phyloP scores from a whole-genome alignment of 2,797 vertebrate species.

The Oophaga sylvatica region DNA sequence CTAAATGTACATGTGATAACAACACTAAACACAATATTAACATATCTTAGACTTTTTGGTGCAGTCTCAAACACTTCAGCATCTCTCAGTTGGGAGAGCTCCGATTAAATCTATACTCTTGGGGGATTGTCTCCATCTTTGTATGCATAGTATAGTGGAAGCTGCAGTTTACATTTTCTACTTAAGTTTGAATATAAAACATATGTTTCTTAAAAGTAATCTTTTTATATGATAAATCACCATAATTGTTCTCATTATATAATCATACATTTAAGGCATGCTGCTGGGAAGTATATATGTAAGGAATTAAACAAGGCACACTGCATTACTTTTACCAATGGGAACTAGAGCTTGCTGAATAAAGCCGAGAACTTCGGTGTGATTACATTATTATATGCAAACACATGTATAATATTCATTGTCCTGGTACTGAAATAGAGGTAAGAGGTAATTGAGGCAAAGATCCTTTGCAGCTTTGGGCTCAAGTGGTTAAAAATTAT shows the following conservation, averaged over 20 bases:
- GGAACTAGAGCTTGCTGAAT: not conserved
- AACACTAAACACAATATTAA: not conserved
- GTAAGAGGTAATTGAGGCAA: constrained; percentile 8
- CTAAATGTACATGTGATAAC: no score
- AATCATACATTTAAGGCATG: not conserved
- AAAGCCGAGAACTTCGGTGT: not conserved
- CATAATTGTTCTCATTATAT: constrained; percentile 6
- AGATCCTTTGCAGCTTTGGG: not conserved
- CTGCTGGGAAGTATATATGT: not conserved
- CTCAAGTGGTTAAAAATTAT: constrained; percentile 21
- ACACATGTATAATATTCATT: constrained; percentile 12
- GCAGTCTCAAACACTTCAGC: not conserved
- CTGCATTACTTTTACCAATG: not conserved
- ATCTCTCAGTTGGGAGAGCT: not conserved
- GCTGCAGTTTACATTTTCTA: not conserved
- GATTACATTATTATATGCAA: not conserved
- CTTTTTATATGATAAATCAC: not conserved
- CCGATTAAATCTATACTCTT: not conserved
- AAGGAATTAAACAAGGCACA: not conserved
- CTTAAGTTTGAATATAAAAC: not conserved
- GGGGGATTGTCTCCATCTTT: not conserved
- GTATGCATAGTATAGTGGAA: not conserved
- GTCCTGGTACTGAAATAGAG: not conserved
- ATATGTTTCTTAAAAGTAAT: not conserved
- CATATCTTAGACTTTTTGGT: no score